Conservation (phyloP, 2,888 invertebrate species). For the Sipunculus nudus region DNA sequence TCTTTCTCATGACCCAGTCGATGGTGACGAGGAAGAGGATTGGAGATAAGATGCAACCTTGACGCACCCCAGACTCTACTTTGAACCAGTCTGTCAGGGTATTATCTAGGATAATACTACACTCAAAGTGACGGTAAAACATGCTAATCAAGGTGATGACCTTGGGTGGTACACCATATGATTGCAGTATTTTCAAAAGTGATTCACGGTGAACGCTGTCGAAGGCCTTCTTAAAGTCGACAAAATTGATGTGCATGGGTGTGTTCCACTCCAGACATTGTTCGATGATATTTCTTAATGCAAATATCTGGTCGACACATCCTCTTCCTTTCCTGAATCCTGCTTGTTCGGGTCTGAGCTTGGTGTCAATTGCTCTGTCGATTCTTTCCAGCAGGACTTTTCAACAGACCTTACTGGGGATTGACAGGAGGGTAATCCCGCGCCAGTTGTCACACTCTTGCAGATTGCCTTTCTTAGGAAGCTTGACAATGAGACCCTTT, state of each 20-base stretch:
- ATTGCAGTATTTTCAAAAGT: conserved; percentile 24
- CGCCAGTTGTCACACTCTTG: conserved; percentile 23
- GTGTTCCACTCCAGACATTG: conserved; percentile 30
- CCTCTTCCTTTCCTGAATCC: conserved; percentile 23
- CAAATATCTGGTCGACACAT: conserved; percentile 28
- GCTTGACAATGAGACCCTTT: conserved; percentile 5
- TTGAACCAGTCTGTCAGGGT: too few species aligned
- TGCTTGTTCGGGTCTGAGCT: conserved; percentile 23
- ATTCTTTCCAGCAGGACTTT: conserved; percentile 15
- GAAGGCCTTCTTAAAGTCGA: conserved; percentile 32
- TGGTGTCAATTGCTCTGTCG: neutral
- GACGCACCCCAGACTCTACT: conserved; percentile 29
- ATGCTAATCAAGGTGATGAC: conserved; percentile 11
- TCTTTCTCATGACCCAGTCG: conserved; percentile 21
- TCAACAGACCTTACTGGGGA: conserved; percentile 24
- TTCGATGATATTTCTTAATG: conserved; percentile 29
- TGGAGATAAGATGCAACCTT: conserved; percentile 16
- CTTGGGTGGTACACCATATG: conserved; percentile 19
- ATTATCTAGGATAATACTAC: too few species aligned
- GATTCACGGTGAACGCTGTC: conserved; percentile 24
- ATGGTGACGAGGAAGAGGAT: conserved; percentile 19
- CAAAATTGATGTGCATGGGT: conserved; percentile 24
- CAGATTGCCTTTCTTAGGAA: conserved; percentile 21
- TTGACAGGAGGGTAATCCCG: conserved; percentile 29
- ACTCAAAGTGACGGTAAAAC: too few species aligned